Evolutionary conservation across 2,797 vertebrate species (phyloP).

Genomic region (Loriculus beryllinus): DNA sequence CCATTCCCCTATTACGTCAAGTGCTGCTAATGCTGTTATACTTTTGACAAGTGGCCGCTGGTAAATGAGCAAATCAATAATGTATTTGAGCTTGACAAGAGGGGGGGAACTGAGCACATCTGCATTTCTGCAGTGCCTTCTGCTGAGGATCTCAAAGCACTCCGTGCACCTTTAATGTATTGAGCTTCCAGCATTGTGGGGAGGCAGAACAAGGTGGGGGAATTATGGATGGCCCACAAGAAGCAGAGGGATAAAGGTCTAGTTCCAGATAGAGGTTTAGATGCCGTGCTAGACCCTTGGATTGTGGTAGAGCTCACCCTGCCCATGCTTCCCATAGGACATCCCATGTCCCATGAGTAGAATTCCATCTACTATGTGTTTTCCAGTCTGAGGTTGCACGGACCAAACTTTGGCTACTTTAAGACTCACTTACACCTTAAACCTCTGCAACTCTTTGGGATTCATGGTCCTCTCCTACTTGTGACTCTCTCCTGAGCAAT

Average conservation of each 20-base stretch:
- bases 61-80: slow-evolving; percentile 60
- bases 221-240: neutral
- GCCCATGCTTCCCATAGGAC: rapidly evolving
- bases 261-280: neutral
- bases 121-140: slow-evolving; percentile 22
- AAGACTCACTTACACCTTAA: neutral
- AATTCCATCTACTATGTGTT: neutral
- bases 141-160: neutral
- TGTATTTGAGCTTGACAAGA: neutral
- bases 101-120: neutral
- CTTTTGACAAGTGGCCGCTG: slow-evolving; percentile 62
- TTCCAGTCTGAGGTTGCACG: neutral
- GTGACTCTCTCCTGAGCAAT: neutral
- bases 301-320: neutral
- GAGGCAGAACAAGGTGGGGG: neutral
- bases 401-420: neutral
- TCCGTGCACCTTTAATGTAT: neutral
- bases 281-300: neutral
- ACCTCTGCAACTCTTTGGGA: neutral
- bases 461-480: neutral
- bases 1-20: slow-evolving; percentile 55
- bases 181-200: neutral
- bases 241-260: neutral
- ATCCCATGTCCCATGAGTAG: neutral
- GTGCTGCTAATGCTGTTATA: slow-evolving; percentile 54